Evolutionary conservation across 2,888 invertebrate species (phyloP).

Genomic region (Syrista parreyssii): DNA sequence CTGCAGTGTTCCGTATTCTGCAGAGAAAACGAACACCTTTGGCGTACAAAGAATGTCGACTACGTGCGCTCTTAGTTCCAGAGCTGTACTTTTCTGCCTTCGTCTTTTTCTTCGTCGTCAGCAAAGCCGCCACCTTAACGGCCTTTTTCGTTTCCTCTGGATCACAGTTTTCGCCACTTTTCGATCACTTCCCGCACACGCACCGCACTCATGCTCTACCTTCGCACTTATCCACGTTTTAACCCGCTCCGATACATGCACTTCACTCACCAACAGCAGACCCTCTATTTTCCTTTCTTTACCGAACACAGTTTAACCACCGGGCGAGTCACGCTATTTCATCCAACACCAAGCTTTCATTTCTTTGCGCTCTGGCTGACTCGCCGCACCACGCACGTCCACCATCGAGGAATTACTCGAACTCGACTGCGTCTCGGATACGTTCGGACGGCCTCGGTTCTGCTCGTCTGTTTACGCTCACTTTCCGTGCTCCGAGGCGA

Average conservation of each 20-base stretch:
- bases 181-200: slow-evolving; percentile 37
- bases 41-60: neutral
- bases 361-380: slow-evolving; percentile 19
- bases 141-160: slow-evolving; percentile 16
- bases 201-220: slow-evolving; percentile 34
- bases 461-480: slow-evolving; percentile 33
- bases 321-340: slow-evolving; percentile 25
- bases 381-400: slow-evolving; percentile 39
- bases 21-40: slow-evolving; percentile 2
- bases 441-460: slow-evolving; percentile 35
- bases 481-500: slow-evolving; percentile 27
- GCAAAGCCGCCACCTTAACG: slow-evolving; percentile 23
- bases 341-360: slow-evolving; percentile 31
- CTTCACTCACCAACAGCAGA: neutral
- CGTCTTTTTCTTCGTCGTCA: neutral
- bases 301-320: slow-evolving; percentile 14
- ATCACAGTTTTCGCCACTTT: slow-evolving; percentile 49
- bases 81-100: slow-evolving; percentile 19
- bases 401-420: slow-evolving; percentile 41
- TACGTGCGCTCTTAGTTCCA: slow-evolving; percentile 20
- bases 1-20: neutral
- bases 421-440: slow-evolving; percentile 38
- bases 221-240: slow-evolving; percentile 9
- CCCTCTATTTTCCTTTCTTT: neutral
- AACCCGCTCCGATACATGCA: neutral